Evolutionary conservation across 1,140 invertebrate species (phyloP), one percentile per base, ranked within the genome.

Genomic region (Bradysia coprophila): DNA sequence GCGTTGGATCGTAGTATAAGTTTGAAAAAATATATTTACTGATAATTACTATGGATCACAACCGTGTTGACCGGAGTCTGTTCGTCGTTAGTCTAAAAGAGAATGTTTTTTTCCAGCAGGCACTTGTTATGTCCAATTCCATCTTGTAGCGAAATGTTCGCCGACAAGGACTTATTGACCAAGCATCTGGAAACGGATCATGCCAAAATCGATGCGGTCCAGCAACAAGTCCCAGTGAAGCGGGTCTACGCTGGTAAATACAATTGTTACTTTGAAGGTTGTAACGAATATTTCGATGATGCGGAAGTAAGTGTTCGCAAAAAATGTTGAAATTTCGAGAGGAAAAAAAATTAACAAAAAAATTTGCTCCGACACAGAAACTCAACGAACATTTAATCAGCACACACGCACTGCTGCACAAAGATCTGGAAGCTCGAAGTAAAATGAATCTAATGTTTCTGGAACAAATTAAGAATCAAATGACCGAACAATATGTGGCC

Each of bases 141-240:
- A 38, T 56, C 54, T 43, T 59, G 57, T 38, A 48, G 51, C 21
- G 54, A 59, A 47, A 55, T 55, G 4, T 59, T 59, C 45, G 53
- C 57, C 18, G 57, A 59, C 24, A 55, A 57, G 24, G 54, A 59
- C 46, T 57, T 59, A 48, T 49, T 59, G 38, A 56, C 57, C 21
- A 59, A 59, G 47, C 57, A 59, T 44, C 50, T 59, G 50, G 46
- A 59, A 48, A 56, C 51, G 33, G 55, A 50, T 41, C 57, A 59
- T 46, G 20, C 20, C 10, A 39, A 21, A 13, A 38, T 10, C 11
- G 36, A 38, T 6, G 15, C n/a, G 13, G 15, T 18, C 21, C n/a
- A n/a, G n/a, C 36, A 18, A 20, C 18, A 18, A 18, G 4, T 38
- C 10, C n/a, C n/a, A 8, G 21, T 56, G 54, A 31, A 57, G 59